phyloP scores from a whole-genome alignment of 2,888 invertebrate species.

The Orgyia antiqua region DNA sequence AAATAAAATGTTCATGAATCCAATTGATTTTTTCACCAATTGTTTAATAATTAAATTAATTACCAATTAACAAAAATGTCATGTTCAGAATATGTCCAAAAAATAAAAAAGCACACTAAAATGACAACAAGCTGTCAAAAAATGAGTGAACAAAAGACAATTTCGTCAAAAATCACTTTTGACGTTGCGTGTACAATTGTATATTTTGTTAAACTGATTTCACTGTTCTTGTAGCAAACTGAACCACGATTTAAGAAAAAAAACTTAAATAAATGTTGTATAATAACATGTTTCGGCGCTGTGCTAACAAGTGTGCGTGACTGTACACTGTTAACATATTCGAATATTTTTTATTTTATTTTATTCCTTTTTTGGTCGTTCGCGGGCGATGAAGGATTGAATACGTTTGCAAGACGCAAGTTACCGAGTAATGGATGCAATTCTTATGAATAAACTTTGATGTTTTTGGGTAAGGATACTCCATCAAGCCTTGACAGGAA shows the following conservation, averaged over 20 bases:
- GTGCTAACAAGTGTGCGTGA: conserved; percentile 70
- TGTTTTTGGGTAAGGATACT: conserved; percentile 32
- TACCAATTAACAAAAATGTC: too few relatives aligned
- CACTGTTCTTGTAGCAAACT: conserved; percentile 36
- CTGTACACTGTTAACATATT: conserved; percentile 66
- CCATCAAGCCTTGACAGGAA: conserved; percentile 27
- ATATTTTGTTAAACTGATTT: conserved; percentile 55
- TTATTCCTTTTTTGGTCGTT: conserved; percentile 27
- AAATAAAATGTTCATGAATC: too few relatives aligned
- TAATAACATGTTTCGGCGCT: conserved; percentile 61
- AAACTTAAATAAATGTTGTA: conserved; percentile 71
- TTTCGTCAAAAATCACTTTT: conserved; percentile 29
- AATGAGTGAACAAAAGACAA: conserved; percentile 11
- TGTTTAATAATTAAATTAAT: too few relatives aligned
- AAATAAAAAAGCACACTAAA: too few relatives aligned
- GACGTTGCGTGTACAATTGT: conserved; percentile 54
- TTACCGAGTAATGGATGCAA: conserved; percentile 47
- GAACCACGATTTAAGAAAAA: conserved; percentile 41
- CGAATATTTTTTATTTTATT: conserved; percentile 30
- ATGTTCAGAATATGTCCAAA: too few relatives aligned
- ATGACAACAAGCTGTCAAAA: conserved; percentile 17
- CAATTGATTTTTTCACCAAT: too few relatives aligned
- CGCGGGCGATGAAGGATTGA: conserved; percentile 56
- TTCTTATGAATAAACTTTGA: conserved; percentile 31
- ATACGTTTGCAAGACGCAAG: conserved; percentile 39